Conservation (phyloP, 2,888 invertebrate species). For the Drosophila mettleri region DNA sequence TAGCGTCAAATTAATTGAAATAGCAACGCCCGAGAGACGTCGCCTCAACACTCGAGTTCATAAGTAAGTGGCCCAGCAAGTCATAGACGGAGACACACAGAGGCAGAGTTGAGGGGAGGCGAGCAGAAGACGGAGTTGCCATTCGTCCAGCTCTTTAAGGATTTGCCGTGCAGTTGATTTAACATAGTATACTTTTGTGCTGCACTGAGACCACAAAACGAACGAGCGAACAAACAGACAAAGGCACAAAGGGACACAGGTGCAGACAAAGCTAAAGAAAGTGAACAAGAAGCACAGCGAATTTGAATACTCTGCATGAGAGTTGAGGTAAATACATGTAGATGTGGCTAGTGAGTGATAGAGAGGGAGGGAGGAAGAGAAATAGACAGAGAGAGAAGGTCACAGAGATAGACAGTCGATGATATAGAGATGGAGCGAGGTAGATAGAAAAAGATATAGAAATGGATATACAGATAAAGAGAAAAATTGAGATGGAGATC, state of each 20-base stretch:
- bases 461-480: no score
- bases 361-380: neutral
- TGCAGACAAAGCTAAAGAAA: neutral
- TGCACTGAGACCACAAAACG: conserved; percentile 35
- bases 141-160: conserved; percentile 26
- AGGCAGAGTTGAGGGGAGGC: neutral
- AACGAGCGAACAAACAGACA: conserved; percentile 14
- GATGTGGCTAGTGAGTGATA: no score
- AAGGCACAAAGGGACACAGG: conserved; percentile 13
- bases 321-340: neutral
- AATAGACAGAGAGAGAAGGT: no score
- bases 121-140: neutral
- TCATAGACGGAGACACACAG: neutral
- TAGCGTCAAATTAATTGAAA: conserved; percentile 60
- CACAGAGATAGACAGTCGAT: neutral
- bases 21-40: conserved; percentile 49
- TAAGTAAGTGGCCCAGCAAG: conserved; percentile 56
- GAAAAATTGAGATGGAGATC: no score
- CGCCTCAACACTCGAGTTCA: conserved; percentile 40
- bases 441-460: no score
- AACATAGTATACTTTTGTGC: conserved; percentile 50
- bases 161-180: conserved; percentile 48
- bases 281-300: neutral
- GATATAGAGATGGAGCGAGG: neutral
- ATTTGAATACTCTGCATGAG: conserved; percentile 3